Evolutionary conservation across 2,113 vertebrate genomes (phyloP), one percentile per base, ranked within the genome.

Genomic region (Anguilla rostrata): DNA sequence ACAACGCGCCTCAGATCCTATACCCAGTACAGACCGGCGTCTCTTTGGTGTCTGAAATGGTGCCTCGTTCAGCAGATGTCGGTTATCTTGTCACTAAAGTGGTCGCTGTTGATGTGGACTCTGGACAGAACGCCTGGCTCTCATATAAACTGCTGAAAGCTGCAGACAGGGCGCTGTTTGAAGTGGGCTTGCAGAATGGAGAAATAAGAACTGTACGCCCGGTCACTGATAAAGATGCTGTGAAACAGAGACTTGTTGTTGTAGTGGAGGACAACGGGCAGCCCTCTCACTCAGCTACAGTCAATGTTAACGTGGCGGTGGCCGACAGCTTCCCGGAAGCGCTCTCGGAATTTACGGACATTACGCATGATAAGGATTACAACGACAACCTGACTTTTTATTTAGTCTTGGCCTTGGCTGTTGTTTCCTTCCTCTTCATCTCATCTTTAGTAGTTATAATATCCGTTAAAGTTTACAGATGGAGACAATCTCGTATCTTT

Each of bases 401-500:
- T 84, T 81, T 91, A 12, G 86, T 91, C 41, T 80, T 92, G 22
- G 86, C 91, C 3, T 85, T 92, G 81, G 89, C 86, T 16, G 84
- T 89, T 4, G 90, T 92, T 66, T 92, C 91, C 3, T 91, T 89
- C 40, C 88, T 92, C 12, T 92, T 92, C 5, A 87, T 91, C 63
- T 39, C 85, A 4, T 89, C 88, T 1, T 83, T 91, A 15, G 85
- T 91, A 34, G 83, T 83, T 6, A 87, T 91, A 16, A 15, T 91
- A 9, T 89, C 90, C 46, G 86, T 91, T 0, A 91, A 91, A 22
- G 79, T 82, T 84, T 89, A 89, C 87, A 96, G 96, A 86, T 97
- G 96, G 96, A 95, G 95, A 87, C 94, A 93, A 26, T 95, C 95
- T 12, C 95, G 93, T 85, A 84, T 91, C 49, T 89, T 88, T 43